Evolutionary conservation across 2,888 invertebrate species (phyloP).

Genomic region (Platycheirus albimanus): DNA sequence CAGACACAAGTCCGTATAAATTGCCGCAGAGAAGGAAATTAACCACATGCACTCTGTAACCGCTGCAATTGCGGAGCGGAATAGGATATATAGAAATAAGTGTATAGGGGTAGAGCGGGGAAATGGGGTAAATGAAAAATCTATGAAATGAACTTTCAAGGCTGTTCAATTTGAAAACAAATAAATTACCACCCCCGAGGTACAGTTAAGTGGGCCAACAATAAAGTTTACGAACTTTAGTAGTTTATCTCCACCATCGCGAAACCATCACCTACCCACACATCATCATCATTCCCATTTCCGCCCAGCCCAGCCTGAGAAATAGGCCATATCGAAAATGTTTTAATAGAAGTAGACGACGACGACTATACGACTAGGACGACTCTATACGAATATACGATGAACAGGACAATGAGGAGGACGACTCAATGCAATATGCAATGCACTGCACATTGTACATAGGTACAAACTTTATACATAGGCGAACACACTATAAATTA

Average conservation of each 20-base stretch:
- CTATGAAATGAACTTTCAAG: conserved; percentile 71
- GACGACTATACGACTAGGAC: conserved; percentile 29
- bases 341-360: conserved; percentile 63
- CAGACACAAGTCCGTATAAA: conserved; percentile 49
- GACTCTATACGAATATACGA: conserved; percentile 24
- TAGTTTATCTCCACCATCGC: conserved; percentile 72
- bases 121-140: conserved; percentile 40
- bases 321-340: conserved; percentile 72
- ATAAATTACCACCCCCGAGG: conserved; percentile 70
- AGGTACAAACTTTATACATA: conserved; percentile 19
- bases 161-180: conserved; percentile 72
- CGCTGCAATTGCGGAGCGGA: conserved; percentile 1
- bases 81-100: not conserved
- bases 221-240: conserved; percentile 72
- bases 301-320: conserved; percentile 44
- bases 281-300: conserved; percentile 65
- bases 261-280: conserved; percentile 68
- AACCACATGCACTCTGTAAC: conserved; percentile 35
- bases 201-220: conserved; percentile 69
- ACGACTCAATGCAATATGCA: conserved; percentile 53
- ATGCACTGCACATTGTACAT: conserved; percentile 5
- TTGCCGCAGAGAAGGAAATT: conserved; percentile 23
- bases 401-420: conserved; percentile 35
- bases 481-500: conserved; percentile 56
- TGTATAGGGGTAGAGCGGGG: no score